Percentiles rank a stretch among this genome's conserved stretches.
Conservation (phyloP, 2,888 invertebrate genomes). For the Bedellia somnulentella region DNA sequence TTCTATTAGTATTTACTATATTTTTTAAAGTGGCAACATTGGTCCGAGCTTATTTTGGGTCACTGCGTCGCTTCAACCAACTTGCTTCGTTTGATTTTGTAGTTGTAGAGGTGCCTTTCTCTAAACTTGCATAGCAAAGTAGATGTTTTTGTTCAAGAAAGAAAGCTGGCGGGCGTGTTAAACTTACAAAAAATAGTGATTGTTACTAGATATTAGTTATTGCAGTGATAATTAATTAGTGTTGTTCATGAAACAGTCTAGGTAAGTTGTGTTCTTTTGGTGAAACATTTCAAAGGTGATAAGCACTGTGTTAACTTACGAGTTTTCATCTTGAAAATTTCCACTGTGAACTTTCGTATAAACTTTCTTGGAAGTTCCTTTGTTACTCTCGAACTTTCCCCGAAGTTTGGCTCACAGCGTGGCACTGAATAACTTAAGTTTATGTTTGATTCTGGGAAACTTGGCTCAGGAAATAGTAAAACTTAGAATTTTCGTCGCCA, state of each 20-base stretch:
- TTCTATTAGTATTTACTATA: too few relatives aligned
- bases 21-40: constrained; percentile 43
- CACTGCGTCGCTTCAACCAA: constrained; percentile 53
- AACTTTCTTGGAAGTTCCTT: constrained; percentile 49
- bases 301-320: constrained; percentile 41
- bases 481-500: constrained; percentile 63
- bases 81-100: constrained; percentile 41
- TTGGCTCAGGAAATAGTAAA: constrained; percentile 55
- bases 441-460: constrained; percentile 28
- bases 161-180: constrained; percentile 62
- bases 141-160: constrained; percentile 56
- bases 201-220: constrained; percentile 3
- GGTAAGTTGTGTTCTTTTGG: constrained; percentile 35
- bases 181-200: constrained; percentile 22
- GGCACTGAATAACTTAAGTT: constrained; percentile 16
- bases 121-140: constrained; percentile 53
- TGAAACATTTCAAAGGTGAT: constrained; percentile 25
- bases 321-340: constrained; percentile 62
- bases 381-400: constrained; percentile 37
- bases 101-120: constrained; percentile 59
- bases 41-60: constrained; percentile 58
- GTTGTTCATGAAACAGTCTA: constrained; percentile 52
- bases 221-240: constrained; percentile 19
- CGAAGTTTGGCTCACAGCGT: constrained; percentile 25
- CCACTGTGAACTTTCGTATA: constrained; percentile 54